These are phyloP conservation scores for Microtus richardsoni DNA, from an alignment of 2,113 vertebrate genomes.

Conservation along the genomic window DNA sequence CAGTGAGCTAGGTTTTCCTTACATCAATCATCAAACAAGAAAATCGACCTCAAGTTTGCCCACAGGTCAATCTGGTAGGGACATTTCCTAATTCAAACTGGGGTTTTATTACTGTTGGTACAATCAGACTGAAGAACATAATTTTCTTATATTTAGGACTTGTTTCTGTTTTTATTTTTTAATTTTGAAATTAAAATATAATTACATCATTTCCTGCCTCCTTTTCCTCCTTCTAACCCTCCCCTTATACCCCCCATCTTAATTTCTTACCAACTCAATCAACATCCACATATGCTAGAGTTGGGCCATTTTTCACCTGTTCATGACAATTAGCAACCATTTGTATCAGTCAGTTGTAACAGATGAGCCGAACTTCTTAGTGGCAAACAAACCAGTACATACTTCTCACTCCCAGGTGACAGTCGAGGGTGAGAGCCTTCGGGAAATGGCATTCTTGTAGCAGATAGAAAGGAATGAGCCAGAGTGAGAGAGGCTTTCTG, in stretches of 20 bases:
- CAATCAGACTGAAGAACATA: neutral
- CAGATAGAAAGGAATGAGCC: neutral
- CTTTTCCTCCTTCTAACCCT: neutral
- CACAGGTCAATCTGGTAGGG: neutral
- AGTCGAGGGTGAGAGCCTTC: neutral
- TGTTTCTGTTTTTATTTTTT: neutral
- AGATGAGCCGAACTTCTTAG: neutral
- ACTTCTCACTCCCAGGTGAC: neutral
- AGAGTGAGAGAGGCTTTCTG: neutral
- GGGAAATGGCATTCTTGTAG: neutral
- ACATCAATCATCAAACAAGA: neutral
- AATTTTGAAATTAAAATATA: neutral
- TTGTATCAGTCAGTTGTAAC: slow-evolving; percentile 17
- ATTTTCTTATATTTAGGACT: neutral
- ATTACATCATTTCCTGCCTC: neutral
- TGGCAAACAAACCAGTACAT: neutral
- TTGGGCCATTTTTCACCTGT: neutral
- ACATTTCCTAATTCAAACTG: neutral
- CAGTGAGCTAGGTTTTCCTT: neutral
- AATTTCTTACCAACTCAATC: neutral
- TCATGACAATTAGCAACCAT: neutral
- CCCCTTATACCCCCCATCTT: neutral
- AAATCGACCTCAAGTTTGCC: neutral
- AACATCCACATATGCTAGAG: neutral
- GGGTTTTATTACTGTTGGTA: neutral